Percentiles rank a stretch among this genome's conserved stretches.
phyloP scores from a whole-genome alignment of 2,888 invertebrate species.

The Ornithoptera alexandrae region DNA sequence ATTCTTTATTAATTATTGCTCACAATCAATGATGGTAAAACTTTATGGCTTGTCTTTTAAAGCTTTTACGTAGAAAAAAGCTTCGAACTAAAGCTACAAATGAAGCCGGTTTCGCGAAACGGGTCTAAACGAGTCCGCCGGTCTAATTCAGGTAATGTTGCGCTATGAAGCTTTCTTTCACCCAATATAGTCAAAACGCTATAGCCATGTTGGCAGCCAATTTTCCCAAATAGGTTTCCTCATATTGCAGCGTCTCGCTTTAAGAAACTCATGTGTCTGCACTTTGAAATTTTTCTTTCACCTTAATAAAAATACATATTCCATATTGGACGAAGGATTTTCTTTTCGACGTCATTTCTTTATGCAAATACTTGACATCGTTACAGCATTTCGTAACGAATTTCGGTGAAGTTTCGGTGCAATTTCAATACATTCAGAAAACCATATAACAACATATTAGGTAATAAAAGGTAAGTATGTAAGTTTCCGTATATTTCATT shows the following conservation, averaged over 20 bases:
- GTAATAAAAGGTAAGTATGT: not conserved
- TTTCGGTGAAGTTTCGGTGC: not conserved
- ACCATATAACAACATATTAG: not conserved
- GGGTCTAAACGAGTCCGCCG: slow-evolving; percentile 23
- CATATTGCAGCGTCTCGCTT: slow-evolving; percentile 36
- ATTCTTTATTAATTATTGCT: not conserved
- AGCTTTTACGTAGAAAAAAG: not conserved
- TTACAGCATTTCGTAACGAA: not conserved
- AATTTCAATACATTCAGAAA: not conserved
- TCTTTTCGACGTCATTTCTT: slow-evolving; percentile 4
- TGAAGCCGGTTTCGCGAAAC: slow-evolving; percentile 19
- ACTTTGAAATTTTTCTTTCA: slow-evolving; percentile 24
- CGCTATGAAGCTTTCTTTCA: slow-evolving; percentile 30
- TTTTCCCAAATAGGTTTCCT: slow-evolving; percentile 46
- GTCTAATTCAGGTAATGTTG: slow-evolving; percentile 30
- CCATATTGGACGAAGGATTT: slow-evolving; percentile 14
- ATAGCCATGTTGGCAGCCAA: slow-evolving; percentile 44
- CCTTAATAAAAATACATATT: slow-evolving; percentile 22
- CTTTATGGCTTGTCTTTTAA: not conserved
- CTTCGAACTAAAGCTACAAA: not conserved
- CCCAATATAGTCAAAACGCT: slow-evolving; percentile 28
- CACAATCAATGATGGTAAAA: not conserved
- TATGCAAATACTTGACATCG: not conserved
- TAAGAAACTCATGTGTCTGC: slow-evolving; percentile 28
- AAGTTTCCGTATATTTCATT: too few species aligned